Evolutionary conservation across 2,888 invertebrate genomes (phyloP).

Genomic region (Andrena flavipes): DNA sequence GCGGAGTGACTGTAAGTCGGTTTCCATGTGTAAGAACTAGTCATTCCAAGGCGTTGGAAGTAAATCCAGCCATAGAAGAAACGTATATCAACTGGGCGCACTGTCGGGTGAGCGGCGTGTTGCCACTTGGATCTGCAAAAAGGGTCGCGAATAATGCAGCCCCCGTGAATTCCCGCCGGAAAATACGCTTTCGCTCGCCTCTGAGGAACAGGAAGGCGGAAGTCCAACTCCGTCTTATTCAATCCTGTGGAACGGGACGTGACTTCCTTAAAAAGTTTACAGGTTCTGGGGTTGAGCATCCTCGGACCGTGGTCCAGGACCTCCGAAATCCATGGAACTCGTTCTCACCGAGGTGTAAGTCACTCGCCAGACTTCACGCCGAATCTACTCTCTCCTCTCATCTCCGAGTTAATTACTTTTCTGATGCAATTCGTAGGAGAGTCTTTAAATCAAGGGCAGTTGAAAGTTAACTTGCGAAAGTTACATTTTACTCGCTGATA

Average conservation of each 20-base stretch:
- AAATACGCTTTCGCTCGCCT: slow-evolving; percentile 32
- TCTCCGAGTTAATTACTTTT: no score
- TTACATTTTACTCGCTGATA: no score
- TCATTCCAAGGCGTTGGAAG: not conserved
- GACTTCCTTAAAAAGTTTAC: slow-evolving; percentile 13
- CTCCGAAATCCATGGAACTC: no score
- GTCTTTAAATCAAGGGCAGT: no score
- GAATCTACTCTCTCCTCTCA: no score
- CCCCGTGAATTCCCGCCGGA: not conserved
- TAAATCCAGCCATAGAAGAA: slow-evolving; percentile 7
- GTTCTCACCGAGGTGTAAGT: no score
- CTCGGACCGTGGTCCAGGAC: no score
- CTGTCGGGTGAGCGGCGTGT: not conserved
- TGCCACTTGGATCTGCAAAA: slow-evolving; percentile 18
- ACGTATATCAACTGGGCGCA: slow-evolving; percentile 7
- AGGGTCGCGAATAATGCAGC: slow-evolving; percentile 23
- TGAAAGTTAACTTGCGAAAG: no score
- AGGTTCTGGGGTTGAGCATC: not conserved
- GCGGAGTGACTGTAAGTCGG: not conserved
- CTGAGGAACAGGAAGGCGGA: not conserved
- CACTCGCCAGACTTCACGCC: no score
- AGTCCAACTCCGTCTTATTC: slow-evolving; percentile 18
- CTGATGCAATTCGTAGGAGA: no score
- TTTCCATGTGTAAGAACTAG: not conserved
- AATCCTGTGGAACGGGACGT: slow-evolving; percentile 8